phyloP scores from a whole-genome alignment of 2,797 vertebrate species.

The Champsocephalus gunnari region DNA sequence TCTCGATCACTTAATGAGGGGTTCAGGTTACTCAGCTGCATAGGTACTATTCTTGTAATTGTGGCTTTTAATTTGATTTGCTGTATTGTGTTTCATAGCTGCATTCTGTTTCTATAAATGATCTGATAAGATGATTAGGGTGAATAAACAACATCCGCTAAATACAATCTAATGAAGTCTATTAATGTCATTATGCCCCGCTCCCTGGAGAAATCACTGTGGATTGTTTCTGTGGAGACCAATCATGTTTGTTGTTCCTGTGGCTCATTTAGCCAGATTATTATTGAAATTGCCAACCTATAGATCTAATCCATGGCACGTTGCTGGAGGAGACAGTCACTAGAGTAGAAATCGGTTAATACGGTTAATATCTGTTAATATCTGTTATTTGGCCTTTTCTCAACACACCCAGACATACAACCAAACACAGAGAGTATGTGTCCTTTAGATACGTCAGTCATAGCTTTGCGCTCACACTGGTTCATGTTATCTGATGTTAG shows the following conservation, averaged over 20 bases:
- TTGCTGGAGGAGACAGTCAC: not conserved
- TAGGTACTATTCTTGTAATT: conserved; percentile 2
- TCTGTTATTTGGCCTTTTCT: not conserved
- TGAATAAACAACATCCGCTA: conserved; percentile 53
- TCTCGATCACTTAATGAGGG: conserved; percentile 5
- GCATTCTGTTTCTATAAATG: conserved; percentile 41
- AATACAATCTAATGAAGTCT: conserved; percentile 63
- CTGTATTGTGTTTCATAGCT: conserved; percentile 13
- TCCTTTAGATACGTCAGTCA: not conserved
- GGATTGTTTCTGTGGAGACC: conserved; percentile 45
- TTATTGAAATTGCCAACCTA: conserved; percentile 33
- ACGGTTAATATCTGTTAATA: too few species aligned
- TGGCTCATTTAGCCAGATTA: conserved; percentile 52
- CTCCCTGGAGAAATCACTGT: conserved; percentile 62
- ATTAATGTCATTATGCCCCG: conserved; percentile 54
- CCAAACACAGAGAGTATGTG: not conserved
- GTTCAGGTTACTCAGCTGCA: conserved; percentile 4
- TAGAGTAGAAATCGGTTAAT: not conserved
- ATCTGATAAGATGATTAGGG: conserved; percentile 41
- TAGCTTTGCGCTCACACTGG: not conserved
- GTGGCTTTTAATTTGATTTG: conserved; percentile 12
- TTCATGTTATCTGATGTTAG: not conserved
- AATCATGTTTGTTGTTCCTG: conserved; percentile 40
- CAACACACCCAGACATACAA: not conserved
- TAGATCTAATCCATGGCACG: conserved; percentile 20